Base-by-base conservation (phyloP, 2,113 vertebrate species). In the Oncorhynchus keta region DNA sequence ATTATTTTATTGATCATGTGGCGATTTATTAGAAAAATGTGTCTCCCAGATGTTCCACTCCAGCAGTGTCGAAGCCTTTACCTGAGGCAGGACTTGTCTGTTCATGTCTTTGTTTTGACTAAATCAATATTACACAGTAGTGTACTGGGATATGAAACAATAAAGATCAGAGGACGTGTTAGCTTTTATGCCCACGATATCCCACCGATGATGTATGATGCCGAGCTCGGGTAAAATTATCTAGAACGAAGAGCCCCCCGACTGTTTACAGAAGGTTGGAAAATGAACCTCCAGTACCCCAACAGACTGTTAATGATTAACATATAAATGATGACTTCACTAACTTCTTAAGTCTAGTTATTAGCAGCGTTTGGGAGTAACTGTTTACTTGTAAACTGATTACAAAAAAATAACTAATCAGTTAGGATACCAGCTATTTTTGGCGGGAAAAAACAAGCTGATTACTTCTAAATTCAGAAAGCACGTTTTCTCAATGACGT, bases 21-120 rank as follows among this genome's bases (percentile, higher is more conserved):
- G 18, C 3, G 7, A 71, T 24, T 61, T 62, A 45, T 22, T 14
- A 57, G 20, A 32, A 14, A 30, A 70, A 51, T 77, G 69, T 72
- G 76, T 65, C 57, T 16, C 24, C 83, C 62, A 89, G 92, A 93
- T 85, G 92, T 92, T 79, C 87, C 75, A 5, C 79, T 93, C 59
- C 90, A 93, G 80, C 90, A 0, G 39, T 45, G 73, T 87, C 35
- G 89, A 89, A 0, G 90, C 67, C 28, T 86, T 93, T 65, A 92
- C 92, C 30, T 93, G 92, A 89, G 85, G 90, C 67, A 45, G 87
- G 3, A 87, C 91, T 0, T 45, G 39, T 11, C 39, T 45, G 39
- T 11, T 57, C 55, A 20, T 45, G 39, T 45, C 39, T 45, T 57
- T 57, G 55, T 57, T 57, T 57, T 57, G 55, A 57, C 55, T 45